Evolutionary conservation across 2,797 vertebrate species (phyloP).

Genomic region (Odontamblyopus lacepedii): DNA sequence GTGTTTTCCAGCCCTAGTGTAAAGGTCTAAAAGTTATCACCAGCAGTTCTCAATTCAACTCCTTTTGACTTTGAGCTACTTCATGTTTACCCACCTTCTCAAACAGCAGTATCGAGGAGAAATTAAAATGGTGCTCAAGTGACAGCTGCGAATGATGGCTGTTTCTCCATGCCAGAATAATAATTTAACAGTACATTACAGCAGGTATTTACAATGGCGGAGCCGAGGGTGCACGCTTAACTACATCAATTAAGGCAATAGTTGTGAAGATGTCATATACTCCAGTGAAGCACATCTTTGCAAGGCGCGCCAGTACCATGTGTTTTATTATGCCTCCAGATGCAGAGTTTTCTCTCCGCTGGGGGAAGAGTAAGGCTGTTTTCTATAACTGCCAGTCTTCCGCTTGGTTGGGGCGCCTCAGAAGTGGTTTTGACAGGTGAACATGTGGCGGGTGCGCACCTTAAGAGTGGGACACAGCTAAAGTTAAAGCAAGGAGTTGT

Average conservation of each 20-base stretch:
- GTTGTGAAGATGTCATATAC: constrained; percentile 74
- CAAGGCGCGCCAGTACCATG: constrained; percentile 65
- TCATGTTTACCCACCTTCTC: constrained; percentile 48
- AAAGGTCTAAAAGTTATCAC: constrained; percentile 27
- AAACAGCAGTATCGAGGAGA: constrained; percentile 49
- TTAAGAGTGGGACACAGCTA: constrained; percentile 46
- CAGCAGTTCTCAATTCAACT: constrained; percentile 30
- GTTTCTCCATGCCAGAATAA: constrained; percentile 62
- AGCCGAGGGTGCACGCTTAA: constrained; percentile 68
- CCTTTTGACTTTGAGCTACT: constrained; percentile 9
- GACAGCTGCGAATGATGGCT: constrained; percentile 67
- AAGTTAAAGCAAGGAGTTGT: constrained; percentile 39
- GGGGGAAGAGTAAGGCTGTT: constrained; percentile 70
- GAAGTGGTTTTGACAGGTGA: constrained; percentile 72
- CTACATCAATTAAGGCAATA: constrained; percentile 76
- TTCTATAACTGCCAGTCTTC: constrained; percentile 74
- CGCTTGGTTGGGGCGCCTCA: constrained; percentile 68
- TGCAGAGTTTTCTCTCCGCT: constrained; percentile 65
- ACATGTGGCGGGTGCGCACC: constrained; percentile 56
- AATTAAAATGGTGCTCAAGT: constrained; percentile 60
- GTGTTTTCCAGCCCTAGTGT: too few species aligned
- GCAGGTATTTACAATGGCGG: constrained; percentile 68
- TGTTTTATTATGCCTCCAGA: constrained; percentile 71
- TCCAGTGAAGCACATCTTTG: constrained; percentile 73
- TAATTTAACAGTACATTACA: constrained; percentile 77